These are phyloP conservation scores for Malacoraja senta DNA, from an alignment of 2,797 vertebrate species.

Conservation along the genomic window DNA sequence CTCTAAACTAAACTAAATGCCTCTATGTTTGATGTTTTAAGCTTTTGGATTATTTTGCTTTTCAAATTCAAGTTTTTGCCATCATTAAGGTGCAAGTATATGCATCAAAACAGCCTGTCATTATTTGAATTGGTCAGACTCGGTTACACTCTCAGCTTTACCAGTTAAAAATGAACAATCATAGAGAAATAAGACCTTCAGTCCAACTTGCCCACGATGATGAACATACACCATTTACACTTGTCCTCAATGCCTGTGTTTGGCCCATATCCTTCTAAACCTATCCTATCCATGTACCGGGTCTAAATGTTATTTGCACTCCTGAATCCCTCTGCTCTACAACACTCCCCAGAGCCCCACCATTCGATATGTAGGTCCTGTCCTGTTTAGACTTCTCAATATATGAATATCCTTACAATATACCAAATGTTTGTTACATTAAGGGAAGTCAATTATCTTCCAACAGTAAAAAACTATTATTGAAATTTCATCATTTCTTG, in stretches of 20 bases:
- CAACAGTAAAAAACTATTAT: neutral
- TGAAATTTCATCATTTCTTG: neutral
- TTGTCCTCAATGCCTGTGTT: no score
- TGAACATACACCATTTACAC: no score
- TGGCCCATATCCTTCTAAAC: no score
- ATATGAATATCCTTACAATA: neutral
- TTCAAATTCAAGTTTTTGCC: neutral
- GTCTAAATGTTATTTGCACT: no score
- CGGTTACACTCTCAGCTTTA: neutral
- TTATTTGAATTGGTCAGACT: neutral
- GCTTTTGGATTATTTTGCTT: neutral
- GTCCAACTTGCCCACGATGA: no score
- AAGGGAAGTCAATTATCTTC: neutral
- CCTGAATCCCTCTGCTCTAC: no score
- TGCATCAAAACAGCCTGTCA: neutral
- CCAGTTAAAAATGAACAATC: neutral
- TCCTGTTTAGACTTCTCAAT: no score
- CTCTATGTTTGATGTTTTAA: neutral
- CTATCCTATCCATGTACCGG: no score
- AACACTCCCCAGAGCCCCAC: no score
- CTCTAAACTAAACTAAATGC: neutral
- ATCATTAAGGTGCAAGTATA: neutral
- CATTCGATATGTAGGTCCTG: no score
- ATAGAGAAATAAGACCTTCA: no score
- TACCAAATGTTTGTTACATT: neutral